Percentiles rank a stretch among this genome's conserved stretches.
These are phyloP conservation scores for Poecile montanus DNA, from an alignment of 2,797 vertebrate species.

Conservation along the genomic window DNA sequence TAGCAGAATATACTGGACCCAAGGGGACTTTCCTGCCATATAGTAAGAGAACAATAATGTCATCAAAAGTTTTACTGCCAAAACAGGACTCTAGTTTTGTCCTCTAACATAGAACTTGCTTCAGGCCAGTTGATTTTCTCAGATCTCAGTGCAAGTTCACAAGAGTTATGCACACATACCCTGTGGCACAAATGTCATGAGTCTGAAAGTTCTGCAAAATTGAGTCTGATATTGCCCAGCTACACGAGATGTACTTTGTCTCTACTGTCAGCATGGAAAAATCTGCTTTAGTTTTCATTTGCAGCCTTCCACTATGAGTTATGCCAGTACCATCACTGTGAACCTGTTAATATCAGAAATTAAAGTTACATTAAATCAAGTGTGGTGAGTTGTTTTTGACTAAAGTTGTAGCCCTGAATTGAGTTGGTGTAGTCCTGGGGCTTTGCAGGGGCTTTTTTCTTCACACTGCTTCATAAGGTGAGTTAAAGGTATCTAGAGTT, in stretches of 20 bases:
- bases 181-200: background rate
- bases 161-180: background rate
- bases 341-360: background rate
- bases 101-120: background rate
- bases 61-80: conserved; percentile 41
- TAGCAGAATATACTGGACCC: conserved; percentile 16
- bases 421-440: background rate
- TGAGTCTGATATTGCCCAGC: background rate
- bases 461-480: background rate
- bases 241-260: background rate
- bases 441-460: background rate
- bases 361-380: background rate
- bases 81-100: background rate
- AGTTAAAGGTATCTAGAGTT: background rate
- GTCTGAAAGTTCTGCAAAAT: background rate
- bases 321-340: background rate
- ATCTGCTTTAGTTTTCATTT: background rate
- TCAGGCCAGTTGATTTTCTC: conserved; percentile 20
- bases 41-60: background rate
- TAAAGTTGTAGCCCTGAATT: background rate
- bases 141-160: background rate
- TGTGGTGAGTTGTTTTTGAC: background rate
- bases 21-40: background rate
- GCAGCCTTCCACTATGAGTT: background rate
- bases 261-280: background rate